These are phyloP conservation scores for Tetramorium parvispinum DNA, from an alignment of 1,140 invertebrate species.

Conservation along the genomic window DNA sequence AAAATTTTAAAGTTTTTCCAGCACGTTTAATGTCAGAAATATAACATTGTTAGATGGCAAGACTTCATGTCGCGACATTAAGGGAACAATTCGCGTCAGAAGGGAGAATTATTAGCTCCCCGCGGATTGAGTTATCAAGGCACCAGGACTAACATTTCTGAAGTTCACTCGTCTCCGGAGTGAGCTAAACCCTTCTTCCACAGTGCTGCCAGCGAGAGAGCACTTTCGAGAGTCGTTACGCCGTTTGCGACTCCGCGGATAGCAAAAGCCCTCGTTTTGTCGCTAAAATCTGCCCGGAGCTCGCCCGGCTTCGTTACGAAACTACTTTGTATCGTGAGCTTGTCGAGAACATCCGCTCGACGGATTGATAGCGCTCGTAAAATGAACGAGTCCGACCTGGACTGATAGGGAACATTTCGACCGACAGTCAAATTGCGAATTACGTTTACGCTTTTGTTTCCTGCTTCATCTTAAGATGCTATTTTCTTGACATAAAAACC, in stretches of 20 bases:
- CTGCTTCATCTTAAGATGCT: neutral
- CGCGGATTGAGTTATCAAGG: slow-evolving; percentile 50
- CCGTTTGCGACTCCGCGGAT: slow-evolving; percentile 32
- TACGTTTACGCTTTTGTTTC: slow-evolving; percentile 12
- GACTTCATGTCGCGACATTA: neutral
- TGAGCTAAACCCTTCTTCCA: slow-evolving; percentile 41
- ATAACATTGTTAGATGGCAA: neutral
- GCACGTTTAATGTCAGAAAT: neutral
- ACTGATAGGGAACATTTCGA: neutral
- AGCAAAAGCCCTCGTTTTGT: slow-evolving; percentile 33
- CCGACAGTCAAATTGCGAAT: neutral
- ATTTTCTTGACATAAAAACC: neutral
- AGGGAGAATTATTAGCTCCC: slow-evolving; percentile 44
- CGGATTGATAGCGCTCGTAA: slow-evolving; percentile 37
- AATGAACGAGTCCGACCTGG: neutral
- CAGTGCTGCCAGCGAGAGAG: neutral
- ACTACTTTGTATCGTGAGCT: slow-evolving; percentile 42
- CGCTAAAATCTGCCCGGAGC: slow-evolving; percentile 23
- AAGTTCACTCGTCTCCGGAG: slow-evolving; percentile 60
- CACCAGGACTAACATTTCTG: slow-evolving; percentile 22
- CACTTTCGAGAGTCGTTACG: slow-evolving; percentile 56
- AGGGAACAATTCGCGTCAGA: slow-evolving; percentile 21
- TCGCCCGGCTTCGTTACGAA: slow-evolving; percentile 42
- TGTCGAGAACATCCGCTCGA: slow-evolving; percentile 12
- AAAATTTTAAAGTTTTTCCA: neutral